Conservation (phyloP, 2,888 invertebrate species). For the Azorinus chamasolen region DNA sequence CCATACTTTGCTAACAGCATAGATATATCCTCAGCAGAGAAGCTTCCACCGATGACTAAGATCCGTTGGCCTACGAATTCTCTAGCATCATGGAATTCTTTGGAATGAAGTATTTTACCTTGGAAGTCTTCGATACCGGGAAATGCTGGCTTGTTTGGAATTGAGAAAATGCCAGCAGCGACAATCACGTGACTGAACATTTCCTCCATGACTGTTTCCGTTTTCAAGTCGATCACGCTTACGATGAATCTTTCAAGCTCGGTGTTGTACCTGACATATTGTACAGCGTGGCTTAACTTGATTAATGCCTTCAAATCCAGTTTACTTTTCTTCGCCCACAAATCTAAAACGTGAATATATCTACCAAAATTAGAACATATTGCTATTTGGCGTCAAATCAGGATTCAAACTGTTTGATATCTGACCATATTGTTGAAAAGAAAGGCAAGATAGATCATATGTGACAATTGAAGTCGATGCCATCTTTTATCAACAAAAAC, state of each 20-base stretch:
- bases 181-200: slow-evolving; percentile 4
- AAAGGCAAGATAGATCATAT: too few relatives aligned
- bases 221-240: slow-evolving; percentile 4
- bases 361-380: too few relatives aligned
- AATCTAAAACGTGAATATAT: slow-evolving; percentile 1
- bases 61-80: slow-evolving; percentile 42
- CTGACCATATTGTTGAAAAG: too few relatives aligned
- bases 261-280: slow-evolving; percentile 6
- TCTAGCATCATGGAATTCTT: slow-evolving; percentile 36
- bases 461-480: too few relatives aligned
- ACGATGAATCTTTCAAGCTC: slow-evolving; percentile 5
- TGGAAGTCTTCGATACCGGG: not conserved
- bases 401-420: too few relatives aligned
- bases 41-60: slow-evolving; percentile 43
- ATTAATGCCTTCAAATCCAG: slow-evolving; percentile 11
- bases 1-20: slow-evolving; percentile 42
- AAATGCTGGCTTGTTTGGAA: slow-evolving; percentile 2
- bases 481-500: too few relatives aligned
- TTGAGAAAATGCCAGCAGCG: slow-evolving; percentile 5
- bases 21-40: slow-evolving; percentile 48
- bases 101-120: slow-evolving; percentile 14
- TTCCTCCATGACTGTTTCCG: too few relatives aligned
- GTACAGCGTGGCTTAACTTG: slow-evolving; percentile 13
- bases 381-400: too few relatives aligned
- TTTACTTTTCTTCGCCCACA: not conserved